Base-by-base conservation (phyloP, 1,140 invertebrate genomes). In the Babylonia areolata region DNA sequence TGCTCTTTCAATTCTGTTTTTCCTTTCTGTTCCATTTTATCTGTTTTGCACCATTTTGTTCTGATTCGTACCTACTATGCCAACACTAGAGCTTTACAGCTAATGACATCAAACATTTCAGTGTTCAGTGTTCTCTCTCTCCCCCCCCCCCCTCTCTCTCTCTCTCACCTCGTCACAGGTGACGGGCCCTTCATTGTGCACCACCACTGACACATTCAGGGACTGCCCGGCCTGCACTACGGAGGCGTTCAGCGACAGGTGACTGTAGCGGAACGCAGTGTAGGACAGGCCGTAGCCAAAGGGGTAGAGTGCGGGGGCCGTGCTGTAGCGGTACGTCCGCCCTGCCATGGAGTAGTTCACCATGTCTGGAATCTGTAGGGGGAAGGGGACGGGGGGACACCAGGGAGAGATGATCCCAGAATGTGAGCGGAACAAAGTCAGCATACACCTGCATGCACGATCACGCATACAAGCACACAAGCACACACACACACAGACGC, bases 221-320 rank as follows among this genome's bases (percentile, higher is more conserved):
- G 81, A 35, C 58, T 83, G 81, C 15, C 54, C 54, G 17, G 81
- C 46, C 46, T 17, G n/a, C 40, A 83, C 12, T 51, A 58, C 71
- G 33, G 39, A 20, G 31, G n/a, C 31, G 81, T 20, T 71, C 17
- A 83, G 39, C 2, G 31, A 3, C 31, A 75, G 33, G 31, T 35
- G 23, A 35, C 23, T 31, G 84, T 93, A 94, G 51, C 71, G 51
- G 85, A 94, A 94, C 11, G 64, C 90, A 15, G 92, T 90, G 79
- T 93, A 94, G 37, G 93, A 93, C 23, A 94, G 71, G 1, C 93
- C 93, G 82, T 92, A 94, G 1, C 93, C 93, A 85, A 94, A 94
- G 3, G 93, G 92, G 87, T 91, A 94, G 12, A 92, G 79, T 0
- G 92, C 91, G 5, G 88, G 80, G 33, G 90, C 91, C 3, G 86